Evolutionary conservation across 2,888 invertebrate species (phyloP).

Genomic region (Metellina segmentata): DNA sequence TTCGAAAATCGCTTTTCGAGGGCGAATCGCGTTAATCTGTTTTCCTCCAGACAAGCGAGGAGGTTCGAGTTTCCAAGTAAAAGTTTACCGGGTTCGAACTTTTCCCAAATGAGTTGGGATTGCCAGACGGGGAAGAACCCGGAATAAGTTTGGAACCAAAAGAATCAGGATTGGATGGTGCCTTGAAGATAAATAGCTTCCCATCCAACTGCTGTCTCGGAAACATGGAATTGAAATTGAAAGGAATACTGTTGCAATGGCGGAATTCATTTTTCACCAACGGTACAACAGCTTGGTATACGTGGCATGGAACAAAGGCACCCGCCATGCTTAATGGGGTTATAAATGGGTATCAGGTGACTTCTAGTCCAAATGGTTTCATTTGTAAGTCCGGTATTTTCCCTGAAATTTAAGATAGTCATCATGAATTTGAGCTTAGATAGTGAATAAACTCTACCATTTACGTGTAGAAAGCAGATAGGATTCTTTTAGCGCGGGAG

Average conservation of each 20-base stretch:
- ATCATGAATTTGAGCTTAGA: too few relatives aligned
- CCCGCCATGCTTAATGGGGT: neutral
- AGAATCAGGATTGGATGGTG: neutral
- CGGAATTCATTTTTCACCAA: constrained; percentile 46
- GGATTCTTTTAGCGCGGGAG: too few relatives aligned
- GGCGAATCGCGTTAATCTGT: constrained; percentile 38
- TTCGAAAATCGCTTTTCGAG: constrained; percentile 8
- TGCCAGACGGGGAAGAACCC: neutral
- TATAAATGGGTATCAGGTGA: constrained; percentile 19
- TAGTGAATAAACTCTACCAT: too few relatives aligned
- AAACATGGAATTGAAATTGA: constrained; percentile 19
- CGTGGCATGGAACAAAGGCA: neutral
- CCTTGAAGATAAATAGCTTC: constrained; percentile 49
- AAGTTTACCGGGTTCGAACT: neutral
- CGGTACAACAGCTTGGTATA: constrained; percentile 16
- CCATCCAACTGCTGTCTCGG: constrained; percentile 1
- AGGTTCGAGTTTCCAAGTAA: constrained; percentile 4
- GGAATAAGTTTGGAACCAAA: neutral
- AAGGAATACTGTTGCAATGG: neutral
- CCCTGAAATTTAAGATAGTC: too few relatives aligned
- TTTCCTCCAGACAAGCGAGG: constrained; percentile 19
- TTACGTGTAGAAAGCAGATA: too few relatives aligned
- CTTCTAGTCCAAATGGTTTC: neutral
- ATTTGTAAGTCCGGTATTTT: neutral
- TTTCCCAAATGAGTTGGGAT: constrained; percentile 23